A percentile compares a stretch with the other conserved stretches of the same genome.
Evolutionary conservation across 2,797 vertebrate genomes (phyloP).

Genomic region (Cryptoblepharus egeriae): DNA sequence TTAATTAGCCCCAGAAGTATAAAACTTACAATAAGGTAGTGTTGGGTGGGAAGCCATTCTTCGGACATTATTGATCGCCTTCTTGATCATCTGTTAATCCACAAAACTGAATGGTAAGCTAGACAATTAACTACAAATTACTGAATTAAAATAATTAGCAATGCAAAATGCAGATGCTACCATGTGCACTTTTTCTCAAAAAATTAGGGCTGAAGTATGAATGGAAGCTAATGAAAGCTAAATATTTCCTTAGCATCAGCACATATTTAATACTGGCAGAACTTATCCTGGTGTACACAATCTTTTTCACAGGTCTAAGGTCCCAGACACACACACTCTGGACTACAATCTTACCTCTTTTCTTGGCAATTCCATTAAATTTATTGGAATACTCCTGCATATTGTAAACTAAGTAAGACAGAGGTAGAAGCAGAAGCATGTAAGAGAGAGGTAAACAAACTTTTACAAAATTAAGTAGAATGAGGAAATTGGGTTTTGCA

Average conservation of each 20-base stretch:
- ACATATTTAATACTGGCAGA: conserved; percentile 43
- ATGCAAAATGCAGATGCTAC: conserved; percentile 29
- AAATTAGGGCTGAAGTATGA: conserved; percentile 44
- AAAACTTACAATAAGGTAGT: conserved; percentile 96
- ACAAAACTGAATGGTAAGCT: conserved; percentile 50
- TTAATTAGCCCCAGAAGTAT: neutral
- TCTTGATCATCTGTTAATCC: conserved; percentile 93
- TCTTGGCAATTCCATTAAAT: conserved; percentile 77
- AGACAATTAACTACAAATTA: conserved; percentile 27
- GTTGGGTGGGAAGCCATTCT: conserved; percentile 99
- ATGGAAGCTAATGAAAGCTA: conserved; percentile 21
- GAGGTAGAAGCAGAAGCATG: conserved; percentile 74
- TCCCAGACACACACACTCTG: conserved; percentile 65
- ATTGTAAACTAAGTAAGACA: conserved; percentile 77
- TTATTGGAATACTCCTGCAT: conserved; percentile 78
- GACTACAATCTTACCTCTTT: conserved; percentile 75
- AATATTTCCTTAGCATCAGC: conserved; percentile 41
- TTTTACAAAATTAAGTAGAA: conserved; percentile 59
- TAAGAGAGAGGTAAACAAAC: conserved; percentile 77
- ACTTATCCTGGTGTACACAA: conserved; percentile 39
- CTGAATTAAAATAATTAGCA: conserved; percentile 39
- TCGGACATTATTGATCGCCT: conserved; percentile 95
- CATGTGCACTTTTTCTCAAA: conserved; percentile 36
- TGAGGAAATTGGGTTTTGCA: conserved; percentile 54
- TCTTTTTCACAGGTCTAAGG: conserved; percentile 60